Evolutionary conservation across 2,797 vertebrate species (phyloP).

Genomic region (Mycteria americana): DNA sequence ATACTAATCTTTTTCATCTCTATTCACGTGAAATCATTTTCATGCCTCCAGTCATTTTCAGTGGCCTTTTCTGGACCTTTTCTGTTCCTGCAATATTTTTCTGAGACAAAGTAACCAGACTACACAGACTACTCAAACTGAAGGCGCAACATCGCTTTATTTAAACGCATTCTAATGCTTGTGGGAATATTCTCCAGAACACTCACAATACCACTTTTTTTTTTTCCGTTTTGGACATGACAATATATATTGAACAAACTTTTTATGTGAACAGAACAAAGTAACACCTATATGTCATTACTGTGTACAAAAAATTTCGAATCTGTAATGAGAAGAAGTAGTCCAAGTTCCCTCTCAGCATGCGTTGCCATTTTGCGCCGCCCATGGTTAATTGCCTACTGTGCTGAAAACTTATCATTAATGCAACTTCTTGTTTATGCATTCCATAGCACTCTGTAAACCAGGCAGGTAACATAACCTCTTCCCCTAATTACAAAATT

Average conservation of each 20-base stretch:
- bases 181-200: neutral
- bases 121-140: neutral
- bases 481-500: neutral
- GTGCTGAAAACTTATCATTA: constrained; percentile 10
- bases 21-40: neutral
- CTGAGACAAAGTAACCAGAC: neutral
- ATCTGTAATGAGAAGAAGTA: neutral
- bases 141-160: neutral
- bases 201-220: neutral
- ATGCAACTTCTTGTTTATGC: constrained; percentile 15
- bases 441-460: neutral
- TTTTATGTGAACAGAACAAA: neutral
- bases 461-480: constrained; percentile 7
- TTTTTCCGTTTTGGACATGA: neutral
- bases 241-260: neutral
- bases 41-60: neutral
- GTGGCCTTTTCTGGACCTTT: neutral
- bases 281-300: neutral
- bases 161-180: neutral
- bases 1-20: neutral
- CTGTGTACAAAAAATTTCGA: neutral
- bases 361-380: neutral
- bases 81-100: neutral
- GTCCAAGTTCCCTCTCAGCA: neutral
- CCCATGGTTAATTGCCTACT: neutral